phyloP scores from a whole-genome alignment of 1,140 invertebrate species.

The Drosophila quadrilineata region DNA sequence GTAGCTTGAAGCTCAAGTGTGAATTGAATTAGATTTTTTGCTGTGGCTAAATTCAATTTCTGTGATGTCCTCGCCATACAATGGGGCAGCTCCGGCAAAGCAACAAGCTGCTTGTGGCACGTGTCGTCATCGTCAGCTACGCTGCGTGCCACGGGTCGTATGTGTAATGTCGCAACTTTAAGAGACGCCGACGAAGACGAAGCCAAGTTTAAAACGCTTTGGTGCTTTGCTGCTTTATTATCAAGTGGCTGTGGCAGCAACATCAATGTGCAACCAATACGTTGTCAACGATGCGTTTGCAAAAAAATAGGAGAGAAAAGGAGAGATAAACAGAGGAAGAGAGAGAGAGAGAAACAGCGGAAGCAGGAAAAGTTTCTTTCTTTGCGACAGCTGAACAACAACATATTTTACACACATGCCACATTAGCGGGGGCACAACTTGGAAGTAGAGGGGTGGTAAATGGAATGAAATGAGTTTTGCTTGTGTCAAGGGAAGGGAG shows the following conservation, averaged over 20 bases:
- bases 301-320: conserved; percentile 62
- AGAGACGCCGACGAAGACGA: too few relatives aligned
- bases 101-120: conserved; percentile 31
- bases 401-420: conserved; percentile 38
- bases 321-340: too few relatives aligned
- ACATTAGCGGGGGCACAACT: conserved; percentile 32
- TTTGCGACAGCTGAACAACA: conserved; percentile 3
- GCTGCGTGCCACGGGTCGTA: conserved; percentile 46
- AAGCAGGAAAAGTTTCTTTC: conserved; percentile 65
- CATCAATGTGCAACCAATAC: conserved; percentile 20
- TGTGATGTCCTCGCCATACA: conserved; percentile 17
- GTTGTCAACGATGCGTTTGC: conserved; percentile 43
- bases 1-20: too few relatives aligned
- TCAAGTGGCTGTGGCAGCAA: conserved; percentile 6
- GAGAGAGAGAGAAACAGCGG: too few relatives aligned
- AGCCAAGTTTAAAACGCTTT: too few relatives aligned
- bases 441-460: neutral
- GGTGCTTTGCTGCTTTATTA: conserved; percentile 47
- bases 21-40: conserved; percentile 74
- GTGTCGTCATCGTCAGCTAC: conserved; percentile 27
- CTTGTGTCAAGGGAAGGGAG: conserved; percentile 5
- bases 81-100: too few relatives aligned
- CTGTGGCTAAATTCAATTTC: conserved; percentile 65
- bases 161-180: conserved; percentile 25
- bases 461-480: conserved; percentile 57